These are phyloP conservation scores for Agrochola lychnidis DNA, from an alignment of 2,888 invertebrate genomes.

Conservation along the genomic window DNA sequence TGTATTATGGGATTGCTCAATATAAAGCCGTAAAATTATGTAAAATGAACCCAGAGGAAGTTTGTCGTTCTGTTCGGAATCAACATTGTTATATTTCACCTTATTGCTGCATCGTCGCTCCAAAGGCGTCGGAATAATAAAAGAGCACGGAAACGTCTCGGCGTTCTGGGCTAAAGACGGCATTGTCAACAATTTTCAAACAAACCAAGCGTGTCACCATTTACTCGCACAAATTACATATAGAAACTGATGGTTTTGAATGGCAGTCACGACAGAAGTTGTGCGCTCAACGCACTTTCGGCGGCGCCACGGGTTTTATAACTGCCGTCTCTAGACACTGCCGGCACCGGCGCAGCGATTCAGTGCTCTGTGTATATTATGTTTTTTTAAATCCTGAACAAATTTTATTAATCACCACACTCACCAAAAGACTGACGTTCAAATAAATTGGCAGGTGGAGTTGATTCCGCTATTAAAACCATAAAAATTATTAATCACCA, in stretches of 20 bases:
- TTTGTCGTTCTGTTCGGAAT: background rate
- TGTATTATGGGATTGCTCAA: background rate
- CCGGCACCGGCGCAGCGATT: background rate
- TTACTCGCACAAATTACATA: background rate
- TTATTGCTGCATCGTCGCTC: background rate
- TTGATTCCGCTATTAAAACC: too few species aligned
- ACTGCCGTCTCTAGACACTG: background rate
- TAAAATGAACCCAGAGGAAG: background rate
- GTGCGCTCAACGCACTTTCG: background rate
- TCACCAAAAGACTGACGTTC: too few species aligned
- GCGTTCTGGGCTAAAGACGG: too few species aligned
- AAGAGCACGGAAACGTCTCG: background rate
- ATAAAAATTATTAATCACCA: too few species aligned
- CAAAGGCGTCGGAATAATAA: background rate
- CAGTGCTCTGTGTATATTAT: background rate
- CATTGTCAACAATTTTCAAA: background rate
- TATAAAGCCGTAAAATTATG: slow-evolving; percentile 5
- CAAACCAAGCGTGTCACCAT: background rate
- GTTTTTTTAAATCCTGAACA: too few species aligned
- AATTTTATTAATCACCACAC: too few species aligned
- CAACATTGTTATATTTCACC: background rate
- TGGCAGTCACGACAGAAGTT: background rate
- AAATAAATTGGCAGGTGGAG: too few species aligned
- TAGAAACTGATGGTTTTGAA: background rate
- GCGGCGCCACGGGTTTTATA: background rate